Percentiles rank a stretch among this genome's conserved stretches.
Conservation (phyloP, 2,888 invertebrate species). For the Leucozona laternaria region DNA sequence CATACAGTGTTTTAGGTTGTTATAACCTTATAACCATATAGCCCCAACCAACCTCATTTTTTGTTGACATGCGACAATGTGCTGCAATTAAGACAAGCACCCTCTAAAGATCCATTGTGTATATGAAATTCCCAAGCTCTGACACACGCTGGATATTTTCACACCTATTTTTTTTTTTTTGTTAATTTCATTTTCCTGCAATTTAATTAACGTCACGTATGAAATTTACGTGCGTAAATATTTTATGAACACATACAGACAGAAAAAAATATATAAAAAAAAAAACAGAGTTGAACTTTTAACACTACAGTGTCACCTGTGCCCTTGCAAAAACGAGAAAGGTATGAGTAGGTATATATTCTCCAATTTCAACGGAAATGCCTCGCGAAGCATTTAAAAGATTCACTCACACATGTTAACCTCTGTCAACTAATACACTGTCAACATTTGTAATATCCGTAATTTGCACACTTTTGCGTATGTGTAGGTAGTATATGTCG, state of each 20-base stretch:
- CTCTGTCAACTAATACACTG: conserved; percentile 32
- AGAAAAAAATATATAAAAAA: background rate
- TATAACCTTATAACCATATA: conserved; percentile 1
- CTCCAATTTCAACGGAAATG: conserved; percentile 29
- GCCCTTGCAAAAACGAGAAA: background rate
- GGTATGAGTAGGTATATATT: background rate
- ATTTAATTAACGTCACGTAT: conserved; percentile 62
- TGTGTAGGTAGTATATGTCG: too few relatives aligned
- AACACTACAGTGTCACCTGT: conserved; percentile 24
- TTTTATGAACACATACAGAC: conserved; percentile 11
- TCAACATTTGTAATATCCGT: conserved; percentile 56
- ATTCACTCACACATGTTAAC: background rate
- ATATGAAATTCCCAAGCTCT: conserved; percentile 5
- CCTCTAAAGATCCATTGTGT: conserved; percentile 37
- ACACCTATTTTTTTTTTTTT: conserved; percentile 15
- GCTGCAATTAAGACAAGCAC: conserved; percentile 62
- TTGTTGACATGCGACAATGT: conserved; percentile 53
- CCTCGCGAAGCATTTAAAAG: conserved; percentile 25
- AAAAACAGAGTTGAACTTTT: conserved; percentile 1
- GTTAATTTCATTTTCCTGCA: conserved; percentile 17
- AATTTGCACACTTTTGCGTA: conserved; percentile 39
- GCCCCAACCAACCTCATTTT: conserved; percentile 35
- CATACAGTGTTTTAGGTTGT: background rate
- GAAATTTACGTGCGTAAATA: conserved; percentile 51
- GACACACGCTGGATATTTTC: conserved; percentile 27